phyloP scores from a whole-genome alignment of 2,888 invertebrate species.

The Bembecia ichneumoniformis region DNA sequence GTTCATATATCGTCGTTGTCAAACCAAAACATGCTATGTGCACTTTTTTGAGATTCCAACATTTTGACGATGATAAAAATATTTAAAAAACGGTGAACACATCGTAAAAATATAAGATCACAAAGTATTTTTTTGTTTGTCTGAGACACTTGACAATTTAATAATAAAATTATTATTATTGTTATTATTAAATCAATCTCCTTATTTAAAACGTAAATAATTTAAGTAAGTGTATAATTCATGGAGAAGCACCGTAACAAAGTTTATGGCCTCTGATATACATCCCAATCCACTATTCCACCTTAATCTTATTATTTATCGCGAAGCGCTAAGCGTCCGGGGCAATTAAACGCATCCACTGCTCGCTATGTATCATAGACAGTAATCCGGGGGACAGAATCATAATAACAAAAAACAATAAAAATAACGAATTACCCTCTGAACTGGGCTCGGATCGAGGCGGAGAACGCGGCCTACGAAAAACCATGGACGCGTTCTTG shows the following conservation, averaged over 20 bases:
- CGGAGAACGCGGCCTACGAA: conserved; percentile 26
- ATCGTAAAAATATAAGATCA: too few relatives aligned
- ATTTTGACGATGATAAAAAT: too few relatives aligned
- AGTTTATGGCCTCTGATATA: conserved; percentile 15
- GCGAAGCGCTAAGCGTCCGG: conserved; percentile 47
- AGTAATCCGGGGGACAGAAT: conserved; percentile 66
- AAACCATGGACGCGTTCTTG: conserved; percentile 22
- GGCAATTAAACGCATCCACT: conserved; percentile 70
- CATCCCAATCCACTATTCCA: conserved; percentile 39
- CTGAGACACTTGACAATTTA: too few relatives aligned
- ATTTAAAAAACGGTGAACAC: too few relatives aligned
- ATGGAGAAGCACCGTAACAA: not conserved
- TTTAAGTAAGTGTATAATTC: not conserved
- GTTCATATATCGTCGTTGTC: too few relatives aligned
- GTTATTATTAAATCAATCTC: too few relatives aligned
- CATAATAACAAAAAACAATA: conserved; percentile 73
- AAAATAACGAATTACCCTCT: conserved; percentile 70
- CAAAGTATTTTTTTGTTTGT: too few relatives aligned
- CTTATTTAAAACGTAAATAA: too few relatives aligned
- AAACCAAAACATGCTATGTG: too few relatives aligned
- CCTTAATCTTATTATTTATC: conserved; percentile 69
- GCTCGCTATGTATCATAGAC: conserved; percentile 57
- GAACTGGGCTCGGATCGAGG: conserved; percentile 57
- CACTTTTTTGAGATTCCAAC: too few relatives aligned
- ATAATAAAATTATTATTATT: too few relatives aligned